A percentile compares a stretch with the other conserved stretches of the same genome.
Evolutionary conservation across 2,113 vertebrate genomes (phyloP).

Genomic region (Megaleporinus macrocephalus): DNA sequence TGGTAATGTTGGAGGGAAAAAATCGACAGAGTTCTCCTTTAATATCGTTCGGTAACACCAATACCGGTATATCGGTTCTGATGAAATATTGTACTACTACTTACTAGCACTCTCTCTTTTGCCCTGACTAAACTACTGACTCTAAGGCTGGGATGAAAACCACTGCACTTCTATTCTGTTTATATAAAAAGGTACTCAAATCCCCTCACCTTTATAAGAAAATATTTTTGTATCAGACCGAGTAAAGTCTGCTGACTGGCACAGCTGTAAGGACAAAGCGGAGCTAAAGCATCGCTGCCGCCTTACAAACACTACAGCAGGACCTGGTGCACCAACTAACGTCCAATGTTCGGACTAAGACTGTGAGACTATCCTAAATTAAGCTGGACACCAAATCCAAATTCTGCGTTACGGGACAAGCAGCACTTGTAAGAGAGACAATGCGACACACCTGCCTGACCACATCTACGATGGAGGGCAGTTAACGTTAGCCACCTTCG

Average conservation of each 20-base stretch:
- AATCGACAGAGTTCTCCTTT: no score
- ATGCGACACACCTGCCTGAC: slow-evolving; percentile 3
- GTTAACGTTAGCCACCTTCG: neutral
- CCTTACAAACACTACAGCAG: neutral
- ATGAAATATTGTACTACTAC: no score
- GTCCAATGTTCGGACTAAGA: neutral
- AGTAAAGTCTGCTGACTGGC: neutral
- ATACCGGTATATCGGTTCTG: no score
- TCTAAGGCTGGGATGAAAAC: neutral
- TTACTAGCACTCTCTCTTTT: neutral
- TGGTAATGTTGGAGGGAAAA: no score
- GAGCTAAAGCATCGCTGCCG: neutral
- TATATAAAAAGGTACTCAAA: no score
- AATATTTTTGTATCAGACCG: neutral
- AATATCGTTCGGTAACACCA: no score
- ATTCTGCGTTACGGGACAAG: neutral
- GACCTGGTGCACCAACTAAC: neutral
- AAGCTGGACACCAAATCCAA: neutral
- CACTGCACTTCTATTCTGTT: no score
- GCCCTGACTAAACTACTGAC: neutral
- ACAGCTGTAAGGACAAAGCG: neutral
- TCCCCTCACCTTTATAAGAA: no score
- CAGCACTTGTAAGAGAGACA: neutral
- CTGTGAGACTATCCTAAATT: neutral
- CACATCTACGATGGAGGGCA: neutral